Evolutionary conservation across 1,140 invertebrate genomes (phyloP).

Genomic region (Lordiphosa mommai): DNA sequence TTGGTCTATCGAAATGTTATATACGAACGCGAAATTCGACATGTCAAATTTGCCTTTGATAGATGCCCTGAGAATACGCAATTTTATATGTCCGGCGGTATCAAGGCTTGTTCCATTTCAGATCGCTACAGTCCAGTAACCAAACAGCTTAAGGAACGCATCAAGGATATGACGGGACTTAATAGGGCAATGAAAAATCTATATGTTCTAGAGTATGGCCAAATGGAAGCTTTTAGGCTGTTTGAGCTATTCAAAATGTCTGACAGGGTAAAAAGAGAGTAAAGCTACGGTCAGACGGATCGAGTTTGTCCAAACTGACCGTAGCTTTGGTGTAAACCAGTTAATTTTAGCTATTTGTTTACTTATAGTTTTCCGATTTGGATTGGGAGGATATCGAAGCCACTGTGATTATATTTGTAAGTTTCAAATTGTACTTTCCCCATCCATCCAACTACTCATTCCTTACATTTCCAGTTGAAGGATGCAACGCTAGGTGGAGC

Average conservation of each 20-base stretch:
- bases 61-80: background rate
- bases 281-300: too few species aligned
- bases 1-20: constrained; percentile 93
- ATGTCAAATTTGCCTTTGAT: constrained; percentile 84
- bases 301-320: too few species aligned
- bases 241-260: constrained; percentile 6
- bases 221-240: background rate
- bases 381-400: constrained; percentile 6
- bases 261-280: background rate
- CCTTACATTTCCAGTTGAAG: constrained; percentile 15
- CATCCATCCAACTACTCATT: background rate
- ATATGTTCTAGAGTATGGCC: constrained; percentile 19
- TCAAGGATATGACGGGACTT: constrained; percentile 33
- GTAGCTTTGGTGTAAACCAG: background rate
- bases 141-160: background rate
- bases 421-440: background rate
- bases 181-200: background rate
- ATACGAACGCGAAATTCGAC: constrained; percentile 91
- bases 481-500: constrained; percentile 31
- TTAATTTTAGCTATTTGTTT: background rate
- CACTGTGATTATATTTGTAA: constrained; percentile 40
- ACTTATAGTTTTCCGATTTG: constrained; percentile 7
- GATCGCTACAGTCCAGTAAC: constrained; percentile 13
- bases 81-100: background rate
- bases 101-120: constrained; percentile 27